Percentiles rank a stretch among this genome's conserved stretches.
phyloP scores from a whole-genome alignment of 1,140 invertebrate species.

The Calephelis nemesis region DNA sequence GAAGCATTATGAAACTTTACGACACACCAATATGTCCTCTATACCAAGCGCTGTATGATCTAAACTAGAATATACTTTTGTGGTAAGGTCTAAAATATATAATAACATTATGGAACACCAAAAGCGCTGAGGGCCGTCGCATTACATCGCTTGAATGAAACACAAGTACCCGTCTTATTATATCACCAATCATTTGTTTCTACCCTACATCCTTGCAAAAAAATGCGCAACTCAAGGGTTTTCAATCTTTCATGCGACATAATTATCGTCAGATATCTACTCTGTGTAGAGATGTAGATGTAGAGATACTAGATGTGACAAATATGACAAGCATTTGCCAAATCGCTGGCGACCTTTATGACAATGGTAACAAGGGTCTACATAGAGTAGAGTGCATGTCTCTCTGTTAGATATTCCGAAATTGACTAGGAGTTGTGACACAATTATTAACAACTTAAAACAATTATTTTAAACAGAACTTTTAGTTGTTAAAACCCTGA shows the following conservation, averaged over 20 bases:
- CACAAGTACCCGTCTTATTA: conserved; percentile 31
- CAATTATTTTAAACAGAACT: too few relatives aligned
- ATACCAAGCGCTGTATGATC: neutral
- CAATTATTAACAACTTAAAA: too few relatives aligned
- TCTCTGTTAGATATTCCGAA: too few relatives aligned
- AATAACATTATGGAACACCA: conserved; percentile 14
- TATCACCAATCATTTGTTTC: conserved; percentile 47
- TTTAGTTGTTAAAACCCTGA: too few relatives aligned
- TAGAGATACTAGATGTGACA: conserved; percentile 28
- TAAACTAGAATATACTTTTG: neutral
- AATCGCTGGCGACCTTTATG: too few relatives aligned
- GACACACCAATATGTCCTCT: neutral
- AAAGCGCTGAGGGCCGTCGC: conserved; percentile 16
- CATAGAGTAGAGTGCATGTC: too few relatives aligned
- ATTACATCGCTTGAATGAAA: conserved; percentile 35
- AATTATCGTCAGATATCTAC: conserved; percentile 66
- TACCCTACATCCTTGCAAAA: conserved; percentile 45
- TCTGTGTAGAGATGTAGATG: conserved; percentile 29
- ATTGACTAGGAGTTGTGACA: too few relatives aligned
- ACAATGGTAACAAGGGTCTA: too few relatives aligned
- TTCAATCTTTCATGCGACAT: conserved; percentile 72
- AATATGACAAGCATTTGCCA: conserved; percentile 14
- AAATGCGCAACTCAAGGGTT: conserved; percentile 58
- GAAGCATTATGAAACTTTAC: conserved; percentile 6
- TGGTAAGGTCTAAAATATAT: conserved; percentile 7